These are phyloP conservation scores for Himalopsyche japonica DNA, from an alignment of 2,888 invertebrate species.

Conservation along the genomic window DNA sequence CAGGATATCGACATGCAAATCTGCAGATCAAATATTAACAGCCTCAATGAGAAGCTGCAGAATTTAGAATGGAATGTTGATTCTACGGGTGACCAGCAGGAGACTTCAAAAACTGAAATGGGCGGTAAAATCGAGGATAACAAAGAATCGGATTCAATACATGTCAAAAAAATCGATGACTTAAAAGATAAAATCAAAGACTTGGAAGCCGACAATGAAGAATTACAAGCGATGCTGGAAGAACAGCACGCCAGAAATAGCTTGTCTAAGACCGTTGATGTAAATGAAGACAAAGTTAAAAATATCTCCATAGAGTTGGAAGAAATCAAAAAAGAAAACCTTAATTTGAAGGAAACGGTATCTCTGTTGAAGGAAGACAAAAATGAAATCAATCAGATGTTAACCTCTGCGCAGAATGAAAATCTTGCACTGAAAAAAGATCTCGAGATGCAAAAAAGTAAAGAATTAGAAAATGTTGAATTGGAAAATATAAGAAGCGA, in stretches of 20 bases:
- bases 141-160: constrained; percentile 62
- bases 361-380: neutral
- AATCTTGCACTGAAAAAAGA: constrained; percentile 42
- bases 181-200: constrained; percentile 61
- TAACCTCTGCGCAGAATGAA: neutral
- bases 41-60: constrained; percentile 68
- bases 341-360: constrained; percentile 49
- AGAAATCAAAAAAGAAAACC: constrained; percentile 54
- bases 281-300: constrained; percentile 32
- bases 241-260: constrained; percentile 46
- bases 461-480: constrained; percentile 44
- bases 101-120: constrained; percentile 5
- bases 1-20: constrained; percentile 76
- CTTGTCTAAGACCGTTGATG: constrained; percentile 15
- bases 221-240: constrained; percentile 61
- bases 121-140: constrained; percentile 47
- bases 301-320: constrained; percentile 7
- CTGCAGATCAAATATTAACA: constrained; percentile 72
- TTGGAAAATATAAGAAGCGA: constrained; percentile 34
- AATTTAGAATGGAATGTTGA: constrained; percentile 55
- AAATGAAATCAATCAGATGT: neutral
- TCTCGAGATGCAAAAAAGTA: constrained; percentile 41
- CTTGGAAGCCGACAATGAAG: constrained; percentile 65
- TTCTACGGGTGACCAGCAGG: constrained; percentile 37
- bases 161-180: constrained; percentile 60